Evolutionary conservation across 2,113 vertebrate genomes (phyloP).

Genomic region (Oncorhynchus clarkii): DNA sequence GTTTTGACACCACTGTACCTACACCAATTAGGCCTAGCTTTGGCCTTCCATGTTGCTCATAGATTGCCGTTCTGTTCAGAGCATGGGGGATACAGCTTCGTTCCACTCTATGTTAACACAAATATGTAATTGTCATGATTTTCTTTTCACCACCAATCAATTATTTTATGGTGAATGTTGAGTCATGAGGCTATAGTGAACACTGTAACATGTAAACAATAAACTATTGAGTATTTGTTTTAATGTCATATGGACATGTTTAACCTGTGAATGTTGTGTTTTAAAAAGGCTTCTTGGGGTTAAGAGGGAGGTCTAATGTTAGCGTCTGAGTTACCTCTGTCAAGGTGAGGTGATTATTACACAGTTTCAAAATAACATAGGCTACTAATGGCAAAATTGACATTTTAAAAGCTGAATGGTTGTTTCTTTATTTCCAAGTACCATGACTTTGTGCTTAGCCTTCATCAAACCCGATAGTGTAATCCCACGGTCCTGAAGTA

Average conservation of each 20-base stretch:
- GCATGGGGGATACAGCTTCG: not conserved
- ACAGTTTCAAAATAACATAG: not conserved
- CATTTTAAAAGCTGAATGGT: not conserved
- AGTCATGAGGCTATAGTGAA: not conserved
- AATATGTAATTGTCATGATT: not conserved
- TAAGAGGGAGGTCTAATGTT: not conserved
- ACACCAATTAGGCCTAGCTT: not conserved
- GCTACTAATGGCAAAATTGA: not conserved
- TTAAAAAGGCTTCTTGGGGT: not conserved
- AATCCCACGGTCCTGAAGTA: conserved; percentile 12
- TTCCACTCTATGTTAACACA: not conserved
- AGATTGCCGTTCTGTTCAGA: not conserved
- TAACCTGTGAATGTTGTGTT: not conserved
- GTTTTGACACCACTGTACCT: not conserved
- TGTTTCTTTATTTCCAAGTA: not conserved
- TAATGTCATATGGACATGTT: conserved; percentile 44
- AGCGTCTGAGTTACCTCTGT: no score
- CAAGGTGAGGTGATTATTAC: no score
- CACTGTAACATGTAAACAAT: not conserved
- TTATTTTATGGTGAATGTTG: not conserved
- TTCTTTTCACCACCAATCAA: not conserved
- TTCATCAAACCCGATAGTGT: not conserved
- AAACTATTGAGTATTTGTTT: conserved; percentile 26
- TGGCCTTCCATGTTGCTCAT: not conserved
- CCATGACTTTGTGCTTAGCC: not conserved